Base-by-base conservation (phyloP, 2,113 vertebrate species). In the Etheostoma spectabile region DNA sequence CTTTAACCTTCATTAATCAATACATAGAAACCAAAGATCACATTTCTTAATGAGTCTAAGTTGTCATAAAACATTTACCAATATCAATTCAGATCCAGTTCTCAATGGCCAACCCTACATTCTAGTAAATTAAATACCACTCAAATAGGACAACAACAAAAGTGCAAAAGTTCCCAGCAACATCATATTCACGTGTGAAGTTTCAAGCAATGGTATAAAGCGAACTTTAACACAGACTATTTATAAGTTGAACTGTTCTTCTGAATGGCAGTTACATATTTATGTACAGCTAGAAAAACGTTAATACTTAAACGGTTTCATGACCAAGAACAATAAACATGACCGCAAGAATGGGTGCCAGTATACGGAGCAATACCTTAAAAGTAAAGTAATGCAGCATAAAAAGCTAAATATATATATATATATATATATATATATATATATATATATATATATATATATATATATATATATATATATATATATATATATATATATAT, bases 211-310 rank as follows among this genome's bases (percentile, higher is more conserved):
- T 19, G 6, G 35, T 5, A 57, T 19, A 52, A 66, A 55, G 46
- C 59, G 61, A 61, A 14, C 46, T 68, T 35, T 53, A 70, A 82
- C 75, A 73, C 56, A 60, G 73, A 8, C 45, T 46, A 61, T 66
- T 75, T 48, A 83, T 53, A 55, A 35, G 59, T 14, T 30, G 57
- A 18, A 42, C 64, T 63, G 45, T 24, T 65, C 27, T n/a, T 66
- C 46, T 71, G 18, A 79, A 70, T 53, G 62, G 24, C 8, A 7
- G 56, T 82, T 65, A 75, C 22, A 70, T 76, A 72, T 77, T 21
- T 27, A 21, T 60, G 46, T 4, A 5, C 48, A 48, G 19, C 27
- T 38, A 48, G 11, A 64, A 8, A 53, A 19, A 61, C 15, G 62
- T 68, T 82, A 62, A 77, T 65, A 66, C 59, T 52, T 65, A 76